Evolutionary conservation across 64 coral and sea anemone genomes (phyloP).

Genomic region (Trachythela sp.): DNA sequence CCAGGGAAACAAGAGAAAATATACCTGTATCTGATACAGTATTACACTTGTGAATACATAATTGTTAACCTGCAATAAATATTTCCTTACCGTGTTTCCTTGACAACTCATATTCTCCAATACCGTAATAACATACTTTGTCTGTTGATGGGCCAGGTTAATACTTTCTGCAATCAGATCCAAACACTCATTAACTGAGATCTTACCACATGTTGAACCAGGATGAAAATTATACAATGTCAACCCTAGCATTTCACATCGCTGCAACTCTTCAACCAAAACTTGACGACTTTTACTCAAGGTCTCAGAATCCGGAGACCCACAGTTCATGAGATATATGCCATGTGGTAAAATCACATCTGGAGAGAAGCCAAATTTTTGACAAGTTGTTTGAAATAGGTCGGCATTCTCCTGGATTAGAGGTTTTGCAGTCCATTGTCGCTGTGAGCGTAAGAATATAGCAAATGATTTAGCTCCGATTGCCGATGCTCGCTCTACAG

Average conservation of each 20-base stretch:
- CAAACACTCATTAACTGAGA: constrained; percentile 64
- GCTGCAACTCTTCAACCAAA: constrained; percentile 75
- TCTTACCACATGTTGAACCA: constrained; percentile 87
- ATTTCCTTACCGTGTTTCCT: constrained; percentile 65
- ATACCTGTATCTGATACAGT: too few species aligned
- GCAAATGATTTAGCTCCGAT: constrained; percentile 88
- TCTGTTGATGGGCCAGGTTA: constrained; percentile 68
- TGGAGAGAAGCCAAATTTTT: constrained; percentile 47
- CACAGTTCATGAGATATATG: constrained; percentile 93
- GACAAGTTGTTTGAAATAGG: constrained; percentile 62
- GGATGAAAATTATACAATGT: constrained; percentile 93
- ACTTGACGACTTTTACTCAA: constrained; percentile 75
- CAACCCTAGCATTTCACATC: constrained; percentile 82
- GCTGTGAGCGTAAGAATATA: constrained; percentile 77
- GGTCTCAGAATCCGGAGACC: constrained; percentile 75
- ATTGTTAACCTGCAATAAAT: too few species aligned
- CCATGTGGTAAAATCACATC: constrained; percentile 77
- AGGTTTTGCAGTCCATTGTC: constrained; percentile 83
- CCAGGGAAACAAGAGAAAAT: too few species aligned
- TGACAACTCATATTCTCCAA: constrained; percentile 98
- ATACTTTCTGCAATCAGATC: constrained; percentile 85
- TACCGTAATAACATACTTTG: constrained; percentile 72
- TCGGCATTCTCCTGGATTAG: constrained; percentile 63
- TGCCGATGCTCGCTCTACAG: constrained; percentile 55
- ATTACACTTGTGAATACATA: too few species aligned